Evolutionary conservation across 1,140 invertebrate species (phyloP).

Genomic region (Portunus trituberculatus): DNA sequence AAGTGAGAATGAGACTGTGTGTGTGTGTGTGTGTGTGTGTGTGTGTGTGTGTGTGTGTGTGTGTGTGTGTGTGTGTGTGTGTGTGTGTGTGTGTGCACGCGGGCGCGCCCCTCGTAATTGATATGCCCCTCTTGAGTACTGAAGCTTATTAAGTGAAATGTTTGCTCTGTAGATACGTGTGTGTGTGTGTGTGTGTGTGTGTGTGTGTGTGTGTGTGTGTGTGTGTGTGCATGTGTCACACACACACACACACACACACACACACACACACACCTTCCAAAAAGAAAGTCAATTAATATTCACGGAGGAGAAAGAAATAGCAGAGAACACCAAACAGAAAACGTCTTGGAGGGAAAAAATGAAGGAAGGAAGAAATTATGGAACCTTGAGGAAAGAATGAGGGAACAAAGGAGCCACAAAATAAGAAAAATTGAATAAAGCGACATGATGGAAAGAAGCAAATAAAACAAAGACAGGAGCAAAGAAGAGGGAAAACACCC

Average conservation of each 20-base stretch:
- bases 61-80: slow-evolving; percentile 20
- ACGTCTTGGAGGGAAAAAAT: neutral
- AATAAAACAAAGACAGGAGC: neutral
- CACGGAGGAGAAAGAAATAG: neutral
- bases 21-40: slow-evolving; percentile 13
- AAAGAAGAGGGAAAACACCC: neutral
- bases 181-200: slow-evolving; percentile 18
- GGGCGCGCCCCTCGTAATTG: neutral
- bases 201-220: slow-evolving; percentile 20
- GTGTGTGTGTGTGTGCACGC: neutral
- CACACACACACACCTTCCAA: neutral
- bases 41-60: slow-evolving; percentile 15
- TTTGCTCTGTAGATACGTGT: neutral
- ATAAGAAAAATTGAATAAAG: neutral
- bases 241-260: neutral
- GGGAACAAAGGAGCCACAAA: neutral
- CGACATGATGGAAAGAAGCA: neutral
- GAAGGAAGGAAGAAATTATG: neutral
- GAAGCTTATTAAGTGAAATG: slow-evolving; percentile 23
- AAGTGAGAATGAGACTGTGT: neutral
- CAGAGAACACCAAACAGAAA: neutral
- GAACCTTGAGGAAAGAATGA: no score
- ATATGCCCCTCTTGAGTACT: neutral
- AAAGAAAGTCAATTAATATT: neutral
- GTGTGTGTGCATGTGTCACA: neutral